These are phyloP conservation scores for Patella pellucida DNA, from an alignment of 2,888 invertebrate species.

Conservation along the genomic window DNA sequence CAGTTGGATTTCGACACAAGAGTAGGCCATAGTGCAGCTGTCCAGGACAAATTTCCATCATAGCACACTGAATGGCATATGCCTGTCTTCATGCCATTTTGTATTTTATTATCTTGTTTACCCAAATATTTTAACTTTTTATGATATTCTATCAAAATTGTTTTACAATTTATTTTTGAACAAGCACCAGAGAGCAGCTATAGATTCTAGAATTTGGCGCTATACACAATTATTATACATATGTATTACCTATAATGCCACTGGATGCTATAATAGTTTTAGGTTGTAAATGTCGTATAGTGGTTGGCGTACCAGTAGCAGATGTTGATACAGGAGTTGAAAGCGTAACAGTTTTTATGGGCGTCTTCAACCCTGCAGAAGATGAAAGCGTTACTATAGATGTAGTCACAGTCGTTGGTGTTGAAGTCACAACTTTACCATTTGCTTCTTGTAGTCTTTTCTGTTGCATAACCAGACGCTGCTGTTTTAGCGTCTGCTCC, in stretches of 20 bases:
- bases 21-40: too few species aligned
- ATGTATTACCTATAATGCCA: conserved; percentile 27
- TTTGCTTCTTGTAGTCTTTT: conserved; percentile 75
- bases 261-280: conserved; percentile 50
- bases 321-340: conserved; percentile 61
- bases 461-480: conserved; percentile 90
- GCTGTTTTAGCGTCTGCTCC: conserved; percentile 90
- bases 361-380: conserved; percentile 41
- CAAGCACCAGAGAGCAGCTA: too few species aligned
- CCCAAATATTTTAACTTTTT: too few species aligned
- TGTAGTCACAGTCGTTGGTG: conserved; percentile 4
- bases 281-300: conserved; percentile 58
- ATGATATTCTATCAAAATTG: too few species aligned
- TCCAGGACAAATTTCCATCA: too few species aligned
- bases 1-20: too few species aligned
- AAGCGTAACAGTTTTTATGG: conserved; percentile 48
- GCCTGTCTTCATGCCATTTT: too few species aligned
- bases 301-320: conserved; percentile 41
- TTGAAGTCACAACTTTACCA: conserved; percentile 36
- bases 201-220: too few species aligned
- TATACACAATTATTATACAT: too few species aligned
- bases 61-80: too few species aligned
- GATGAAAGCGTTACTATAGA: conserved; percentile 23
- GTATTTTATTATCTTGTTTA: too few species aligned
- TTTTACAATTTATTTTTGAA: too few species aligned